Evolutionary conservation across 2,888 invertebrate species (phyloP).

Genomic region (Andrena haemorrhoa): DNA sequence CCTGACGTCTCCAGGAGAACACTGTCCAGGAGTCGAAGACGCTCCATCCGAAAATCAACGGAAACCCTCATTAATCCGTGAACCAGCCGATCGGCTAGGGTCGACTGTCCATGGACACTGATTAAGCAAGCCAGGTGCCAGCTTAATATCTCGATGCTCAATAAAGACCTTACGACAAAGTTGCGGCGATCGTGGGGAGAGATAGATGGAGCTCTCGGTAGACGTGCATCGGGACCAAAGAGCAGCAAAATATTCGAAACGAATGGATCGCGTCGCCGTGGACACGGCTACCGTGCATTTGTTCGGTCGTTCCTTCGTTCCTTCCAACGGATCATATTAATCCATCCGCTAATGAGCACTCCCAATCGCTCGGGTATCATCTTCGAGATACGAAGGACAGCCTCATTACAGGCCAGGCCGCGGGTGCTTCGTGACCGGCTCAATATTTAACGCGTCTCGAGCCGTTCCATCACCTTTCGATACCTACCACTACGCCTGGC

Average conservation of each 20-base stretch:
- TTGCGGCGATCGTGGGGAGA: slow-evolving; percentile 50
- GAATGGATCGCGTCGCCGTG: slow-evolving; percentile 61
- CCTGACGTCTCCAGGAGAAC: not conserved
- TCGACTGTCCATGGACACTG: slow-evolving; percentile 58
- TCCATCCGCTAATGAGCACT: slow-evolving; percentile 82
- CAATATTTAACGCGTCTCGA: slow-evolving; percentile 81
- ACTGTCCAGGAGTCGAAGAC: not conserved
- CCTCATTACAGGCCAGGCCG: slow-evolving; percentile 69
- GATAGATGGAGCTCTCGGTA: slow-evolving; percentile 52
- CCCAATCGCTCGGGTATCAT: slow-evolving; percentile 68
- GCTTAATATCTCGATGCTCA: slow-evolving; percentile 59
- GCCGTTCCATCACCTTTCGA: slow-evolving; percentile 80
- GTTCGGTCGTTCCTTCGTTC: slow-evolving; percentile 74
- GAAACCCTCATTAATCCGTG: slow-evolving; percentile 29
- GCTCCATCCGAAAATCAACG: not conserved
- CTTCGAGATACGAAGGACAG: slow-evolving; percentile 66
- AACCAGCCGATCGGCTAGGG: slow-evolving; percentile 21
- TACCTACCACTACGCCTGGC: slow-evolving; percentile 74
- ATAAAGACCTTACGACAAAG: slow-evolving; percentile 62
- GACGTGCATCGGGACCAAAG: slow-evolving; percentile 35
- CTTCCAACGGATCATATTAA: slow-evolving; percentile 81
- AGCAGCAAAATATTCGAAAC: slow-evolving; percentile 59
- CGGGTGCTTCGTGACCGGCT: slow-evolving; percentile 69
- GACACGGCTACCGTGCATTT: slow-evolving; percentile 77
- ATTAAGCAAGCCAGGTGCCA: slow-evolving; percentile 48